These are phyloP conservation scores for Drosophila orosa DNA, from an alignment of 1,140 invertebrate genomes.

Conservation along the genomic window DNA sequence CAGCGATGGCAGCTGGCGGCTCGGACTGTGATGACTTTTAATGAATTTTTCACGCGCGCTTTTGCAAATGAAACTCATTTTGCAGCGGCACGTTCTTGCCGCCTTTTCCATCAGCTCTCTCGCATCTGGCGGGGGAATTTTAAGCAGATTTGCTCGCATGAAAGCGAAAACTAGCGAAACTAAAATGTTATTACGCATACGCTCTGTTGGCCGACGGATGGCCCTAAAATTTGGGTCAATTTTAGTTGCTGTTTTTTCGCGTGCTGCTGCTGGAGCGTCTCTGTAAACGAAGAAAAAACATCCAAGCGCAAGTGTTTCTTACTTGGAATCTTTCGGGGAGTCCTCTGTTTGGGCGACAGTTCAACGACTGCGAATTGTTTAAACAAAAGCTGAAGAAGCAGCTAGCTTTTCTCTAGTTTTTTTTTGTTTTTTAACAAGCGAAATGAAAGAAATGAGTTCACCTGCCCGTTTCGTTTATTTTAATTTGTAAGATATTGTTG, in stretches of 20 bases:
- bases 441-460: constrained; percentile 75
- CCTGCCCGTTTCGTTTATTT: constrained; percentile 65
- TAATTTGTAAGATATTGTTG: constrained; percentile 67
- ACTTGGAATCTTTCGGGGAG: constrained; percentile 9
- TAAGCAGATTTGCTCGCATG: constrained; percentile 70
- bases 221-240: constrained; percentile 69
- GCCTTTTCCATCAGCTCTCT: constrained; percentile 16
- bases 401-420: constrained; percentile 46
- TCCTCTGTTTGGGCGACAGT: constrained; percentile 28
- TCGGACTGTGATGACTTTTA: constrained; percentile 66
- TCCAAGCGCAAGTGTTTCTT: constrained; percentile 43
- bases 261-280: constrained; percentile 11
- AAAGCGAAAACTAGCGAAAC: constrained; percentile 81
- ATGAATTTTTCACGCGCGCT: constrained; percentile 80
- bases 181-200: constrained; percentile 81
- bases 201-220: constrained; percentile 54
- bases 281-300: constrained; percentile 1
- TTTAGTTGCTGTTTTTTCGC: constrained; percentile 35
- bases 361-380: constrained; percentile 66
- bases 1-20: constrained; percentile 27
- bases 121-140: constrained; percentile 42
- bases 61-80: constrained; percentile 81
- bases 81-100: constrained; percentile 74
- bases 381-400: constrained; percentile 57
- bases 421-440: constrained; percentile 58